Evolutionary conservation across 92 coral and sea anemone genomes (phyloP).

Genomic region (Galaxea fascicularis): DNA sequence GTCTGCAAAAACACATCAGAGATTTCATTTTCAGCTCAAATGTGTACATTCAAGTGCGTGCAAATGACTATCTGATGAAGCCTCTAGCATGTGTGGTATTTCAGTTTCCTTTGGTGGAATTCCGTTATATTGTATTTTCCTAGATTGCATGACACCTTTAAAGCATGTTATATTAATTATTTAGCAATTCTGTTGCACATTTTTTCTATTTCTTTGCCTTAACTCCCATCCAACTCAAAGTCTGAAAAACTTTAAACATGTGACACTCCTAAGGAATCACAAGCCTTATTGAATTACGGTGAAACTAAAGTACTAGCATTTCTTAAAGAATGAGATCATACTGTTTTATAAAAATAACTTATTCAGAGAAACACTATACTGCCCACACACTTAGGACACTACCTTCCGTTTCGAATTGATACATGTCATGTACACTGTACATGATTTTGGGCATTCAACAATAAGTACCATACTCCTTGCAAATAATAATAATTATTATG

Average conservation of each 20-base stretch:
- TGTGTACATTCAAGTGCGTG: not conserved
- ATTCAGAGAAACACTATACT: not conserved
- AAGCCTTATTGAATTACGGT: not conserved
- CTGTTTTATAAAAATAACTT: not conserved
- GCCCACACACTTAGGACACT: not conserved
- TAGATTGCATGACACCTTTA: not conserved
- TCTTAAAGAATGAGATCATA: not conserved
- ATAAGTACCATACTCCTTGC: no score
- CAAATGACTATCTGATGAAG: not conserved
- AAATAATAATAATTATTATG: no score
- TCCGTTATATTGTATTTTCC: constrained; percentile 7
- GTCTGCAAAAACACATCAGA: constrained; percentile 20
- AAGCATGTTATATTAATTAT: not conserved
- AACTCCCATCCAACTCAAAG: not conserved
- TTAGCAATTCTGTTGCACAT: not conserved
- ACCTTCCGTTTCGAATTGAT: not conserved
- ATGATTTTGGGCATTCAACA: not conserved
- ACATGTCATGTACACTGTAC: not conserved
- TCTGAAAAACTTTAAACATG: not conserved
- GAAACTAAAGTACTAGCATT: not conserved
- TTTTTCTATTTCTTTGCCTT: no score
- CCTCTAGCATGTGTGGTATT: constrained; percentile 1
- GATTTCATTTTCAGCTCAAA: constrained; percentile 11
- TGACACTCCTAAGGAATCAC: not conserved
- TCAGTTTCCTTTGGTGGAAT: constrained; percentile 25